Conservation (phyloP, 2,888 invertebrate species). For the Hemithea aestivaria region DNA sequence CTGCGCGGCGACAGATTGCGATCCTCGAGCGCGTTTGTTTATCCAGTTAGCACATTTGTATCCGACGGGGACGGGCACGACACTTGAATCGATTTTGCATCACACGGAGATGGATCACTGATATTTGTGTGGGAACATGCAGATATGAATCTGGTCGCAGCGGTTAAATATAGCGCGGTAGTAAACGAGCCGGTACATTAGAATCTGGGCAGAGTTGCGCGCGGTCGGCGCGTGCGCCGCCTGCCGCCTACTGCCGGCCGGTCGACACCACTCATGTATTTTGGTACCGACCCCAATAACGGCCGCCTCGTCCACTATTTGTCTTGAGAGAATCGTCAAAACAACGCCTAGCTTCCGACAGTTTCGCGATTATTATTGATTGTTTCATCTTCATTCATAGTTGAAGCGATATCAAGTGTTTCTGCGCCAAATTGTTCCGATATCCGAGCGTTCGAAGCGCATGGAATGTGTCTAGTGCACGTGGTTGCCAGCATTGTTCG, state of each 20-base stretch:
- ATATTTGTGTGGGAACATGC: constrained; percentile 65
- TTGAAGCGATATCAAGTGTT: constrained; percentile 6
- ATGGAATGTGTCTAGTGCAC: constrained; percentile 3
- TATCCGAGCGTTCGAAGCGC: background rate
- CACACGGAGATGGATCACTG: constrained; percentile 57
- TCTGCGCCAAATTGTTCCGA: constrained; percentile 3
- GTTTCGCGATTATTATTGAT: constrained; percentile 16
- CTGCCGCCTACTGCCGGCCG: constrained; percentile 72
- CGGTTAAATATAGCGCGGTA: constrained; percentile 72
- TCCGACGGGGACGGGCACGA: constrained; percentile 39
- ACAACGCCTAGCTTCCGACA: constrained; percentile 41
- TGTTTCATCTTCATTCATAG: constrained; percentile 10
- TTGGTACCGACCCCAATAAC: constrained; percentile 76
- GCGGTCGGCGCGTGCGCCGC: constrained; percentile 73
- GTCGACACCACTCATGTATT: constrained; percentile 67
- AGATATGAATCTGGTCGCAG: constrained; percentile 70
- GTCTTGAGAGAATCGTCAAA: constrained; percentile 72
- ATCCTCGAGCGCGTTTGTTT: constrained; percentile 38
- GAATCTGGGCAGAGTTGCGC: constrained; percentile 56
- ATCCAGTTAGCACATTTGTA: constrained; percentile 47
- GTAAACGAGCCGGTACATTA: constrained; percentile 65
- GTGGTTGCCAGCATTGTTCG: constrained; percentile 6
- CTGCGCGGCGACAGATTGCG: constrained; percentile 36
- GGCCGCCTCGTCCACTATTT: constrained; percentile 72
- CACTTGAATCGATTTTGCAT: constrained; percentile 60